A percentile compares a stretch with the other conserved stretches of the same genome.
Conservation (phyloP, 1,140 invertebrate genomes). For the Drosophila obscura region DNA sequence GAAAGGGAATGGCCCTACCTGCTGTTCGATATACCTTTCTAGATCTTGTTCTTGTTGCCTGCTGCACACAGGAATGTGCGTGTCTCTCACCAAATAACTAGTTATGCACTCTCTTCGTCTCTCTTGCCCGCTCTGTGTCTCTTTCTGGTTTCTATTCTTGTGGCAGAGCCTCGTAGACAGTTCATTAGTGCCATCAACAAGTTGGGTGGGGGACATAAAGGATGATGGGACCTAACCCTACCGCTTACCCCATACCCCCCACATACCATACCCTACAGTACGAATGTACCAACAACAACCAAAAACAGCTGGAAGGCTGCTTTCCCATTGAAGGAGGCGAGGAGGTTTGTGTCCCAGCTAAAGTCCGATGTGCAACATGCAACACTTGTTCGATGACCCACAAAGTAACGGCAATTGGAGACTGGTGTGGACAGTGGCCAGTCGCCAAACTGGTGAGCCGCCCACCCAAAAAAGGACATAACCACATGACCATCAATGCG, state of each 20-base stretch:
- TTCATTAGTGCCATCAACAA: constrained; percentile 77
- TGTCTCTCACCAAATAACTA: constrained; percentile 29
- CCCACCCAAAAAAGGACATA: constrained; percentile 72
- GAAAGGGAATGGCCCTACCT: background rate
- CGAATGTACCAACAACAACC: no score
- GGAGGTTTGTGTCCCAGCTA: constrained; percentile 51
- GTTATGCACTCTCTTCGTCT: constrained; percentile 18
- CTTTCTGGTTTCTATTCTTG: constrained; percentile 66
- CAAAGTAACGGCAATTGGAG: constrained; percentile 57
- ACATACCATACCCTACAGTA: no score
- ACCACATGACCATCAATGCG: constrained; percentile 33
- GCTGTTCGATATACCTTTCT: constrained; percentile 6
- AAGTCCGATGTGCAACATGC: constrained; percentile 36
- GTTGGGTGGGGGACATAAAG: constrained; percentile 36
- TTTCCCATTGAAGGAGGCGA: background rate
- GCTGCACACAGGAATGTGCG: constrained; percentile 67
- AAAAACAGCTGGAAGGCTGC: background rate
- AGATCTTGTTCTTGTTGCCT: constrained; percentile 48
- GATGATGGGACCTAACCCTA: constrained; percentile 16
- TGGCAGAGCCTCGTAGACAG: constrained; percentile 68
- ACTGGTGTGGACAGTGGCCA: constrained; percentile 31
- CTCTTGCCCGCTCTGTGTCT: constrained; percentile 16
- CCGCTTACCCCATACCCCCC: background rate
- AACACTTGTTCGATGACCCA: constrained; percentile 39
- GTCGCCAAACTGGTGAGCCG: constrained; percentile 29